phyloP scores from a whole-genome alignment of 2,888 invertebrate species.

The Eupithecia tripunctaria region DNA sequence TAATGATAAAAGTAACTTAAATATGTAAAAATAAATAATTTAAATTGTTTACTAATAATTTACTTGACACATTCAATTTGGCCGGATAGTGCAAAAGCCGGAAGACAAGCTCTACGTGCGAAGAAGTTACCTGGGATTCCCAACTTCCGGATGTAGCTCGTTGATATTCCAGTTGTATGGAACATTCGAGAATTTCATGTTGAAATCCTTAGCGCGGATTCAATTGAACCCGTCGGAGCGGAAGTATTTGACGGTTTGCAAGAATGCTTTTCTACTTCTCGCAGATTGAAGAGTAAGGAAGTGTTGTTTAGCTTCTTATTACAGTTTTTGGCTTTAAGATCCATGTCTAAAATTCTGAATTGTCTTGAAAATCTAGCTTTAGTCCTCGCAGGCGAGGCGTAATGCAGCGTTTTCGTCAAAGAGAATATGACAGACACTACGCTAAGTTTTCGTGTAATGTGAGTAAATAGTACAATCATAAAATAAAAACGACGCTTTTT shows the following conservation, averaged over 20 bases:
- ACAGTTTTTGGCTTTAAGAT: no score
- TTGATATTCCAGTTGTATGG: conserved; percentile 41
- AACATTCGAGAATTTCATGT: conserved; percentile 27
- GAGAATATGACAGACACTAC: no score
- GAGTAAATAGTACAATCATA: no score
- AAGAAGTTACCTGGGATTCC: conserved; percentile 39
- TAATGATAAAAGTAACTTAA: no score
- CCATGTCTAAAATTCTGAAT: no score
- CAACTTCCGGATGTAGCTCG: conserved; percentile 39
- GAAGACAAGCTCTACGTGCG: conserved; percentile 8
- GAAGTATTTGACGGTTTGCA: conserved; percentile 16
- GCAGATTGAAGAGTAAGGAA: not conserved
- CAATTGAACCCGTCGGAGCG: conserved; percentile 12
- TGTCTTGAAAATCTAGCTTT: no score
- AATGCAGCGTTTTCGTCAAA: no score
- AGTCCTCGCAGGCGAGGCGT: no score
- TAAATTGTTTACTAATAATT: not conserved
- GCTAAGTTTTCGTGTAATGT: no score
- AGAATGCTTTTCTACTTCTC: conserved; percentile 9
- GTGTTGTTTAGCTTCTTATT: no score
- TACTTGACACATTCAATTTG: not conserved
- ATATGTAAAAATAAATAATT: not conserved
- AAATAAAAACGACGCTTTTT: no score
- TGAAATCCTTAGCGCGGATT: conserved; percentile 19
- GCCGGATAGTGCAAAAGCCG: conserved; percentile 1